A percentile compares a stretch with the other conserved stretches of the same genome.
Evolutionary conservation across 2,113 vertebrate genomes (phyloP).

Genomic region (Heterotis niloticus): DNA sequence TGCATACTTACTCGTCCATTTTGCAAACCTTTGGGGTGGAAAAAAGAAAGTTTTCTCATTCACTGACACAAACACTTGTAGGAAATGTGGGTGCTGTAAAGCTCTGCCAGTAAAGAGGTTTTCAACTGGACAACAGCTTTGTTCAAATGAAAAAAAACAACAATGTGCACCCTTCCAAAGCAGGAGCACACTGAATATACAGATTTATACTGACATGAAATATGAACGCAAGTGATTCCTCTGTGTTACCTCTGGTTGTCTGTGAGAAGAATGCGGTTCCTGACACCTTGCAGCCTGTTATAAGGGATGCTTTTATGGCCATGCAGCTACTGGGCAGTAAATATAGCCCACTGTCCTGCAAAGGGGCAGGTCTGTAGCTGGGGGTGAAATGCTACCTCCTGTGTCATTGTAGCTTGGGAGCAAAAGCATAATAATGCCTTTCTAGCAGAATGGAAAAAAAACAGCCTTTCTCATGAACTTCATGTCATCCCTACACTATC

Average conservation of each 20-base stretch:
- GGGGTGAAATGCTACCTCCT: constrained; percentile 49
- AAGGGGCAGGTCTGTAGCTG: constrained; percentile 58
- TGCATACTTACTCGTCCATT: constrained; percentile 34
- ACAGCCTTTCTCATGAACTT: background rate
- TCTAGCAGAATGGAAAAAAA: constrained; percentile 11
- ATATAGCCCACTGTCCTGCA: constrained; percentile 58
- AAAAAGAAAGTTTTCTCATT: background rate
- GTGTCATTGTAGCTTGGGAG: constrained; percentile 31
- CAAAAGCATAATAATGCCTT: constrained; percentile 33
- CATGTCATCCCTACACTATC: background rate
- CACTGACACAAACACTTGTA: background rate
- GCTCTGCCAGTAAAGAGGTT: too few species aligned
- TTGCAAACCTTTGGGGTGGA: constrained; percentile 15
- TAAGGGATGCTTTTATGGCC: constrained; percentile 58
- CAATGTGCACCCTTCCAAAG: background rate
- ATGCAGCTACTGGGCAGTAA: constrained; percentile 44
- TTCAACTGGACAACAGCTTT: background rate
- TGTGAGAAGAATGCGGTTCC: background rate
- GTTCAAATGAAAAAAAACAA: background rate
- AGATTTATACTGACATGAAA: background rate
- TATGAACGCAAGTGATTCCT: background rate
- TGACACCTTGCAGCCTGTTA: constrained; percentile 38
- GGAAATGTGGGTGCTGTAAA: background rate
- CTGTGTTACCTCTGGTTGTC: constrained; percentile 12
- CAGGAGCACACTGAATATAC: background rate